Evolutionary conservation across 2,888 invertebrate species (phyloP), one percentile per base, ranked within the genome.

Genomic region (Andrena bucephala): DNA sequence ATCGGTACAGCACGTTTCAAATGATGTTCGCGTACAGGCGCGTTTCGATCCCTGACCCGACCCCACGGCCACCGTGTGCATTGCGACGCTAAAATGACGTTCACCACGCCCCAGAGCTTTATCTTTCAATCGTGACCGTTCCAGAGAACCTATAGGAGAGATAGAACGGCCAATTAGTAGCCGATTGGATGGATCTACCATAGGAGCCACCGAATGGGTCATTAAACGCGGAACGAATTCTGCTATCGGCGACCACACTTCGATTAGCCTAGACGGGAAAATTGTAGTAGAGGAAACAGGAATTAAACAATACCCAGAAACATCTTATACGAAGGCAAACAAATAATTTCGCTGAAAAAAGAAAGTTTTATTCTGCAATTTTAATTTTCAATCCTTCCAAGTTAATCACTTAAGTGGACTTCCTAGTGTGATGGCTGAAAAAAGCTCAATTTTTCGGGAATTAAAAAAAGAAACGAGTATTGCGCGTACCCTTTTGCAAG

Each of bases 41-140:
- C 73, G 73, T 82, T 77, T 75, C 81, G 81, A 87, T 75, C 86
- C 74, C 60, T 83, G 86, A 86, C 86, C 85, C 83, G 86, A 85
- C 76, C 72, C 72, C 33, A 42, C 42, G 16, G 42, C 42, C 42
- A 42, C 42, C 65, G 52, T 33, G 70, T 50, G 71, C 70, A 68
- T 75, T 66, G 77, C 77, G 82, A 87, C 80, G 81, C 72, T 86
- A 81, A 88, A 74, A 84, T 82, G 85, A 81, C 85, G 81, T 78
- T 81, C 73, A 83, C 83, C 89, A 86, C 88, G 82, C 88, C 87
- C 59, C 13, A 42, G 50, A 48, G 24, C 62, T 77, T 85, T 87
- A 87, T 88, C 85, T 76, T 71, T 42, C 60, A 57, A 83, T 87
- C 86, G 76, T 62, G 77, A 86, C 77, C 86, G 81, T 86, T 85